Conservation (phyloP, 2,113 vertebrate genomes). For the Agapornis roseicollis region DNA sequence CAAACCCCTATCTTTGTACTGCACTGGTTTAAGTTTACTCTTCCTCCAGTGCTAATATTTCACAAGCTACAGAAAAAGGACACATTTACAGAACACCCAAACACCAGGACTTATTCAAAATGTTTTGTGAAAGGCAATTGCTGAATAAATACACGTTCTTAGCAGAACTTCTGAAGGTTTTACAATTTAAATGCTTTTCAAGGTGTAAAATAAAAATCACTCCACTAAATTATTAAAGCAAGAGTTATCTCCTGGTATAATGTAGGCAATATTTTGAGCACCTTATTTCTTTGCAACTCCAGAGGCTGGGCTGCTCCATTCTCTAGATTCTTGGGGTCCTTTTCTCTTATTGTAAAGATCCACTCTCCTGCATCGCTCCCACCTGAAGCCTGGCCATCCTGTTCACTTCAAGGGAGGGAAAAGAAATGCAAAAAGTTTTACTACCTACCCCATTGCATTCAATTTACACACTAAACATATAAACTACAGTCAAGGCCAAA, state of each 20-base stretch:
- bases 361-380: slow-evolving; percentile 82
- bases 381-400: slow-evolving; percentile 84
- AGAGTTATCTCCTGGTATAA: background rate
- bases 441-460: background rate
- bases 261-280: slow-evolving; percentile 13
- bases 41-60: background rate
- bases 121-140: background rate
- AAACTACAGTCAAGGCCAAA: background rate
- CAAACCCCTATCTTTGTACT: background rate
- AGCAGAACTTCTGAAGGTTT: background rate
- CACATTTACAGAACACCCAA: background rate
- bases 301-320: slow-evolving; percentile 81
- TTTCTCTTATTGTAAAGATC: slow-evolving; percentile 91
- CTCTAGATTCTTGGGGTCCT: slow-evolving; percentile 81
- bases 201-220: background rate
- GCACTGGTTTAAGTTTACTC: background rate
- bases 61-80: background rate
- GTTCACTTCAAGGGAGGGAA: slow-evolving; percentile 75
- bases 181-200: background rate
- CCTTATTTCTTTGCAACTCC: slow-evolving; percentile 78
- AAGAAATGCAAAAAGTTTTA: background rate
- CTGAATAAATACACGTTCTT: background rate
- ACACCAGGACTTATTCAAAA: background rate
- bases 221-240: background rate
- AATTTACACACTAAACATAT: background rate